phyloP scores from a whole-genome alignment of 2,888 invertebrate genomes.

The Dolichomitus sp. region DNA sequence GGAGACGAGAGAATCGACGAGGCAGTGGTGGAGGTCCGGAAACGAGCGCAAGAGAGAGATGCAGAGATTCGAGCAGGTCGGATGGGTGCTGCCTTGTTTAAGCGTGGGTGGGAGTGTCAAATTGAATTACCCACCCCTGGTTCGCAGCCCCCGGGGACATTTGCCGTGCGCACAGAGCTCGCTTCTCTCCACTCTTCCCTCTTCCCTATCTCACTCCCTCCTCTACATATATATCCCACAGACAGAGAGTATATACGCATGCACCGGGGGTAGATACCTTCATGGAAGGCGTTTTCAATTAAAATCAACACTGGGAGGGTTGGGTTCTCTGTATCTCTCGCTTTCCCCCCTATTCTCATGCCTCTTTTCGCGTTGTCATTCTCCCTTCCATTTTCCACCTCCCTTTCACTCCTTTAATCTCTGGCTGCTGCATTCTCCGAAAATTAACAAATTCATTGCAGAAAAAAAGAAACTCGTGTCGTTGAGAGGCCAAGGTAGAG shows the following conservation, averaged over 20 bases:
- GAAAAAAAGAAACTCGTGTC: conserved; percentile 31
- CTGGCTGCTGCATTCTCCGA: conserved; percentile 48
- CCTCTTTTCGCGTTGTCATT: conserved; percentile 47
- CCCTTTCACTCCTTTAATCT: conserved; percentile 33
- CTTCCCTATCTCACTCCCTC: conserved; percentile 65
- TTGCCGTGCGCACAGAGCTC: conserved; percentile 74
- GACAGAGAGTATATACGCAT: conserved; percentile 39
- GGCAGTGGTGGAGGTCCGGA: conserved; percentile 35
- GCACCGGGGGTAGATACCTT: conserved; percentile 70
- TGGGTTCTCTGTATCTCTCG: conserved; percentile 48
- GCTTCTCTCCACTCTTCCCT: conserved; percentile 68
- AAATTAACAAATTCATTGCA: conserved; percentile 72
- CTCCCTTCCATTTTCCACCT: conserved; percentile 50
- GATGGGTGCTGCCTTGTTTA: conserved; percentile 84
- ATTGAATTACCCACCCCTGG: conserved; percentile 84
- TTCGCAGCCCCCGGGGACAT: conserved; percentile 80
- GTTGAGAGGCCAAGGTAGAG: neutral
- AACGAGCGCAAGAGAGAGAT: conserved; percentile 52
- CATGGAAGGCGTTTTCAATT: conserved; percentile 83
- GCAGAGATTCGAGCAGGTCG: conserved; percentile 67
- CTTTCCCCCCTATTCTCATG: conserved; percentile 59
- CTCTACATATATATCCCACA: conserved; percentile 41
- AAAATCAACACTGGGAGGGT: conserved; percentile 80
- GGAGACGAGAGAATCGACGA: conserved; percentile 66
- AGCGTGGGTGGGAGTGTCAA: conserved; percentile 85